A percentile compares a stretch with the other conserved stretches of the same genome.
phyloP scores from a whole-genome alignment of 2,888 invertebrate genomes.

The Tortrix viridana region DNA sequence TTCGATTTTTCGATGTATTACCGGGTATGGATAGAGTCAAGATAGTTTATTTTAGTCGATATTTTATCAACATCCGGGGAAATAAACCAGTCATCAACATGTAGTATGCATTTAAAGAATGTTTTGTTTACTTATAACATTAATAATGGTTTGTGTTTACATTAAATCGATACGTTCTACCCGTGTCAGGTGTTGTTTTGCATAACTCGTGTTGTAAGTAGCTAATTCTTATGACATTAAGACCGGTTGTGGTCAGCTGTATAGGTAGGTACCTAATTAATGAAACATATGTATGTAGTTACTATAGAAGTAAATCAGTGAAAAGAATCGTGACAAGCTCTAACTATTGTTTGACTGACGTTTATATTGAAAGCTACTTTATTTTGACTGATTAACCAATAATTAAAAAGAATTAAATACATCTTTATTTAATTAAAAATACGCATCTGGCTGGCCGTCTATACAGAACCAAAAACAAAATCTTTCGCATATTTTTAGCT shows the following conservation, averaged over 20 bases:
- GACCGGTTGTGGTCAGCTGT: conserved; percentile 12
- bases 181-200: conserved; percentile 65
- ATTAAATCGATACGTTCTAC: conserved; percentile 60
- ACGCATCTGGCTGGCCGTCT: too few species aligned
- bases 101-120: conserved; percentile 22
- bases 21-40: too few species aligned
- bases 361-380: too few species aligned
- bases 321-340: background rate
- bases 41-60: background rate
- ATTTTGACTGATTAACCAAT: too few species aligned
- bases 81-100: conserved; percentile 1
- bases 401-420: too few species aligned
- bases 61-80: background rate
- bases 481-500: conserved; percentile 39
- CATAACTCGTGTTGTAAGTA: conserved; percentile 46
- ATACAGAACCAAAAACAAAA: conserved; percentile 12
- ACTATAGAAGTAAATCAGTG: background rate
- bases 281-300: background rate
- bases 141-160: conserved; percentile 59
- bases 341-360: too few species aligned
- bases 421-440: too few species aligned
- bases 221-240: conserved; percentile 31
- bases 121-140: conserved; percentile 34
- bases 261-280: too few species aligned
- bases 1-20: too few species aligned